These are phyloP conservation scores for Loripinus fragilis DNA, from an alignment of 2,888 invertebrate genomes.

Conservation along the genomic window DNA sequence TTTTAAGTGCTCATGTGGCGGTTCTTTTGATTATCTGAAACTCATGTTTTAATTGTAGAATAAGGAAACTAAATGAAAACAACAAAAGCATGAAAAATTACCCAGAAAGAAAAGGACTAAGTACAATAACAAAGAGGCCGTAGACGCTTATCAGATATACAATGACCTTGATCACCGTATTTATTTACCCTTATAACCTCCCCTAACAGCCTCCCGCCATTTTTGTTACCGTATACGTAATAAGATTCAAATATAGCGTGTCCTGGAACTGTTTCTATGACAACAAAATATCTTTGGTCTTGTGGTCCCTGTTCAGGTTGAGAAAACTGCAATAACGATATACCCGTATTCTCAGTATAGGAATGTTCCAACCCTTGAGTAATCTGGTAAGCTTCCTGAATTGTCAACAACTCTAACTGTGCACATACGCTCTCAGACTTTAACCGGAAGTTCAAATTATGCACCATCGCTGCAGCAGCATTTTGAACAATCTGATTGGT, in stretches of 20 bases:
- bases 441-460: slow-evolving; percentile 34
- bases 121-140: slow-evolving; percentile 50
- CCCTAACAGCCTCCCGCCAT: slow-evolving; percentile 25
- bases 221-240: neutral
- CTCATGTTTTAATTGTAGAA: too few relatives aligned
- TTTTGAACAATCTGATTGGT: neutral
- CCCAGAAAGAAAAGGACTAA: too few relatives aligned
- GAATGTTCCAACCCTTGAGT: slow-evolving; percentile 44
- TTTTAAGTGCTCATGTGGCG: too few relatives aligned
- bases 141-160: slow-evolving; percentile 43
- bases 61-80: too few relatives aligned
- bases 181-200: slow-evolving; percentile 48
- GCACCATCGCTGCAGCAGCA: slow-evolving; percentile 31
- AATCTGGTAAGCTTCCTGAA: slow-evolving; percentile 34
- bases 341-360: slow-evolving; percentile 53
- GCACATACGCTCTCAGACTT: slow-evolving; percentile 26
- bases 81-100: too few relatives aligned
- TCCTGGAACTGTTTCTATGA: slow-evolving; percentile 48
- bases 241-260: slow-evolving; percentile 51
- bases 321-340: slow-evolving; percentile 56
- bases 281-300: slow-evolving; percentile 35
- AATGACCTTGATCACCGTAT: slow-evolving; percentile 50
- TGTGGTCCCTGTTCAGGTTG: slow-evolving; percentile 37
- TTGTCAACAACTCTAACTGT: slow-evolving; percentile 30
- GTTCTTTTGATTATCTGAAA: too few relatives aligned